phyloP scores from a whole-genome alignment of 2,113 vertebrate species.

The Chamaetylas fuelleborni region DNA sequence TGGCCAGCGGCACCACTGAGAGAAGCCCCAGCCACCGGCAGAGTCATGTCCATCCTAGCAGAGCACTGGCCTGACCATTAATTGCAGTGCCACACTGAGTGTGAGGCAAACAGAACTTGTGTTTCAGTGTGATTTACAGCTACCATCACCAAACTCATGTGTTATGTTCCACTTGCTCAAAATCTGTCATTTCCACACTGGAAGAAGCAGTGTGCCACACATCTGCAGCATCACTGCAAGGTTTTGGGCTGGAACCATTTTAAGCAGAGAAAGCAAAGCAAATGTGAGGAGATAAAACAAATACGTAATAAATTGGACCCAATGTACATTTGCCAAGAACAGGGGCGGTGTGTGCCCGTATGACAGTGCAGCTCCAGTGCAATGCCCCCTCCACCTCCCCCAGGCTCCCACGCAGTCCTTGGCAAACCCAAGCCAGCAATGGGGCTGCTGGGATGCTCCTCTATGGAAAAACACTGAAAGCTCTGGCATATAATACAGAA shows the following conservation, averaged over 20 bases:
- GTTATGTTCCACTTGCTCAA: not conserved
- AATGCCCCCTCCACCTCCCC: not conserved
- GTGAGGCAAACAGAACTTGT: not conserved
- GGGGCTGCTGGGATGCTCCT: not conserved
- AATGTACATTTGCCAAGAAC: not conserved
- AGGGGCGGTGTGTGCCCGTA: accelerated
- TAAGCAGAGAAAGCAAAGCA: not conserved
- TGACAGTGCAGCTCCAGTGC: not conserved
- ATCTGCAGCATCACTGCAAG: accelerated
- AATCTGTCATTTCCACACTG: not conserved
- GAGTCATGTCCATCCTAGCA: accelerated
- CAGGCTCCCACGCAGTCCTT: not conserved
- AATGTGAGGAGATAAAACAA: not conserved
- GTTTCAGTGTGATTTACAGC: not conserved
- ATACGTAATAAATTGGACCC: not conserved
- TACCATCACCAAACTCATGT: accelerated
- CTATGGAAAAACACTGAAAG: accelerated
- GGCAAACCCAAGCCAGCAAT: not conserved
- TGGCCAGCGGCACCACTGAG: not conserved
- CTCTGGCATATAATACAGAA: not conserved
- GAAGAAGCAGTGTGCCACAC: accelerated
- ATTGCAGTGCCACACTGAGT: accelerated
- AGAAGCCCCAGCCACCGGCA: accelerated
- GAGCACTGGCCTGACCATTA: not conserved
- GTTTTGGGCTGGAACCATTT: not conserved